phyloP scores from a whole-genome alignment of 2,888 invertebrate species.

The Acleris sparsana region DNA sequence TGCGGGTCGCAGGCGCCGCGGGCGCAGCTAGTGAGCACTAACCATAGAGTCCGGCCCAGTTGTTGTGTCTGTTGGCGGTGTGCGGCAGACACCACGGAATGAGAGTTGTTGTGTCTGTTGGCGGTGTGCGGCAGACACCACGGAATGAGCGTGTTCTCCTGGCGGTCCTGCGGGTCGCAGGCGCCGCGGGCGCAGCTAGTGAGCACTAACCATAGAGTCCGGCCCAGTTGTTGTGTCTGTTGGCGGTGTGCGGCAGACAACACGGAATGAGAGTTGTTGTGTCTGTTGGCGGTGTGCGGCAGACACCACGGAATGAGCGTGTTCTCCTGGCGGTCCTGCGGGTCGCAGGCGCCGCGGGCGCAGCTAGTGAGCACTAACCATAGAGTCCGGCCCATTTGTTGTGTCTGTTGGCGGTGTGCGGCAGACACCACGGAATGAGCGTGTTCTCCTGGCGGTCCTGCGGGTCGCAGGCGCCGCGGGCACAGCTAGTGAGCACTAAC shows the following conservation, averaged over 20 bases:
- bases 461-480: conserved; percentile 83
- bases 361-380: conserved; percentile 60
- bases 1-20: conserved; percentile 84
- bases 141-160: conserved; percentile 90
- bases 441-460: conserved; percentile 91
- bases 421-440: conserved; percentile 94
- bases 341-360: conserved; percentile 80
- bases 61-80: conserved; percentile 92
- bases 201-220: conserved; percentile 87
- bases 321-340: conserved; percentile 89
- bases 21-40: conserved; percentile 9
- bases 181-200: conserved; percentile 34
- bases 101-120: conserved; percentile 92
- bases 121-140: conserved; percentile 85
- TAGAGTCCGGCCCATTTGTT: conserved; percentile 95
- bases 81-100: conserved; percentile 96
- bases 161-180: conserved; percentile 89
- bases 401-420: conserved; percentile 93
- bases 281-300: conserved; percentile 89
- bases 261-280: conserved; percentile 94
- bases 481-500: conserved; percentile 45
- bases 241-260: conserved; percentile 94
- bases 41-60: conserved; percentile 94
- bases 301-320: conserved; percentile 86
- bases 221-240: conserved; percentile 93